These are phyloP conservation scores for Erannis defoliaria DNA, from an alignment of 2,888 invertebrate genomes.

Conservation along the genomic window DNA sequence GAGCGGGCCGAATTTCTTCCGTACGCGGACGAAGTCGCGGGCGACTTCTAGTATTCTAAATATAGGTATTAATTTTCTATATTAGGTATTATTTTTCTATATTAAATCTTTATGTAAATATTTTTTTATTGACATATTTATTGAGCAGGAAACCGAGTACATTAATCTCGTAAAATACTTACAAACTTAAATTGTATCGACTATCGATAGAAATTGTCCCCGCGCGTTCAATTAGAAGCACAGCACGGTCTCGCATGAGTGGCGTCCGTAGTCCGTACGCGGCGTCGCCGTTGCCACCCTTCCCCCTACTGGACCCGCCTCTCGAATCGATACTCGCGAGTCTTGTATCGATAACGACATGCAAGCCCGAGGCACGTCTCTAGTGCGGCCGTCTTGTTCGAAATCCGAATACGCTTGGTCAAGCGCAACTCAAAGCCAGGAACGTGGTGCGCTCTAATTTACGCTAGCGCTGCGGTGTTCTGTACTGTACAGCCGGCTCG, in stretches of 20 bases:
- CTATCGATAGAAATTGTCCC: constrained; percentile 59
- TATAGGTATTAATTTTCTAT: too few relatives aligned
- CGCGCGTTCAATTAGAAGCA: constrained; percentile 79
- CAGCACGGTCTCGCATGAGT: constrained; percentile 80
- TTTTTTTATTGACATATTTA: too few relatives aligned
- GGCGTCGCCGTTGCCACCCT: constrained; percentile 62
- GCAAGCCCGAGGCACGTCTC: constrained; percentile 52
- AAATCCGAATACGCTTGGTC: constrained; percentile 83
- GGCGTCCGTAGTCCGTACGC: constrained; percentile 65
- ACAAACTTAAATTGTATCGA: constrained; percentile 36
- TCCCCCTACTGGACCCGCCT: constrained; percentile 52
- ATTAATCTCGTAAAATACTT: not conserved
- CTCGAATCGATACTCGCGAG: constrained; percentile 75
- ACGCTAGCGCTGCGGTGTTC: constrained; percentile 58
- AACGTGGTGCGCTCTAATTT: constrained; percentile 77
- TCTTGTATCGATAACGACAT: constrained; percentile 70
- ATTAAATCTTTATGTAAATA: too few relatives aligned
- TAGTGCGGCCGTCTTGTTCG: constrained; percentile 76
- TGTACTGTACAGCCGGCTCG: constrained; percentile 42
- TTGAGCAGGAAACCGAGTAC: too few relatives aligned
- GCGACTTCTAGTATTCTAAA: too few relatives aligned
- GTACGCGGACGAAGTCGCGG: too few relatives aligned
- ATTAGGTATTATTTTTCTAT: too few relatives aligned
- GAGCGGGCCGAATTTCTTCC: too few relatives aligned
- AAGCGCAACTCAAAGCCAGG: constrained; percentile 81